A percentile compares a stretch with the other conserved stretches of the same genome.
Conservation (phyloP, 2,797 vertebrate genomes). For the Salmo trutta region DNA sequence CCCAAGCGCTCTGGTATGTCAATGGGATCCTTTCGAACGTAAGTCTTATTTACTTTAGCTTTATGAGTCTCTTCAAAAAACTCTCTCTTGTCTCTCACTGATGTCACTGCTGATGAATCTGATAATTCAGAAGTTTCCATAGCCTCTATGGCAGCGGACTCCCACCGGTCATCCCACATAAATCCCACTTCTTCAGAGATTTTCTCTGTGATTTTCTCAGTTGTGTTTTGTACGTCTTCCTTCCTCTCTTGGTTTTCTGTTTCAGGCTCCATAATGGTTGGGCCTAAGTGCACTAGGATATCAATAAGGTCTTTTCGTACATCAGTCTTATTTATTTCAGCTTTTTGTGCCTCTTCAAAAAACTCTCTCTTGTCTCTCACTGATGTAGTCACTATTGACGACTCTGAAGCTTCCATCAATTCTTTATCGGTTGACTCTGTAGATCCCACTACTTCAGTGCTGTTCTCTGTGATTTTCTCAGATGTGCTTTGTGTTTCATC, state of each 20-base stretch:
- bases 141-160: neutral
- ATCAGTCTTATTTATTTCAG: constrained; percentile 62
- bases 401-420: constrained; percentile 52
- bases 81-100: constrained; percentile 73
- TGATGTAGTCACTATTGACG: constrained; percentile 57
- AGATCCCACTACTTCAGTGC: neutral
- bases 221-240: constrained; percentile 45
- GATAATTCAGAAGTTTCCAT: constrained; percentile 47
- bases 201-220: constrained; percentile 25
- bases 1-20: constrained; percentile 66
- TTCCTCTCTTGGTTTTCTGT: constrained; percentile 62
- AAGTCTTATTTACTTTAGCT: constrained; percentile 72
- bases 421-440: constrained; percentile 31
- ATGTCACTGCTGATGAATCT: constrained; percentile 62
- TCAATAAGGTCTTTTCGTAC: constrained; percentile 68
- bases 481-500: constrained; percentile 45
- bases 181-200: neutral
- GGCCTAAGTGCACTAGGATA: constrained; percentile 65
- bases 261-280: constrained; percentile 68
- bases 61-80: constrained; percentile 76
- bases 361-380: constrained; percentile 26
- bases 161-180: neutral
- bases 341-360: constrained; percentile 28
- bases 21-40: constrained; percentile 69
- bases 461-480: constrained; percentile 26